A percentile compares a stretch with the other conserved stretches of the same genome.
phyloP scores from a whole-genome alignment of 2,888 invertebrate species.

The Catocala fraxini region DNA sequence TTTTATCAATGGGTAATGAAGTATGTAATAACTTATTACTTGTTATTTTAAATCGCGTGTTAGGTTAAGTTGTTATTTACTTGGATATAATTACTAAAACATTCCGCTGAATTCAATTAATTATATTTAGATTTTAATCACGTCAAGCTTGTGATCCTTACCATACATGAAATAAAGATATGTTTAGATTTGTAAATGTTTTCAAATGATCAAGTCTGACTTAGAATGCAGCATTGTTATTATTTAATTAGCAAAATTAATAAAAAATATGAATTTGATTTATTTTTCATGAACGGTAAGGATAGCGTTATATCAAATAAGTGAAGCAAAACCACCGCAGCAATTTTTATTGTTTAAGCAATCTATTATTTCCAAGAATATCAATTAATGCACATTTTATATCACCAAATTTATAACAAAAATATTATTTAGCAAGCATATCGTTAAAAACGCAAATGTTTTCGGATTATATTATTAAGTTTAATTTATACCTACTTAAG shows the following conservation, averaged over 20 bases:
- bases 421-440: not conserved
- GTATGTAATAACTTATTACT: constrained; percentile 20
- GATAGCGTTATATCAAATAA: constrained; percentile 32
- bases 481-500: constrained; percentile 41
- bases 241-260: no score
- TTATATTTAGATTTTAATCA: constrained; percentile 17
- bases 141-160: constrained; percentile 16
- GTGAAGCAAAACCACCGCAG: constrained; percentile 68
- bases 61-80: constrained; percentile 27
- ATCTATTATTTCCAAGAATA: constrained; percentile 18
- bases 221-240: no score
- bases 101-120: constrained; percentile 59
- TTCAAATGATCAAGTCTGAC: no score
- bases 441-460: constrained; percentile 4
- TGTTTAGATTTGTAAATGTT: no score
- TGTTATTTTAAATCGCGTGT: constrained; percentile 13
- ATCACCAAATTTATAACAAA: not conserved
- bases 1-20: constrained; percentile 1
- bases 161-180: constrained; percentile 9
- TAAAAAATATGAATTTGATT: not conserved
- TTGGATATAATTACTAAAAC: constrained; percentile 59
- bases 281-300: constrained; percentile 27
- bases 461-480: constrained; percentile 32
- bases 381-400: constrained; percentile 5
- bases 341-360: constrained; percentile 19